Evolutionary conservation across 2,113 vertebrate genomes (phyloP).

Genomic region (Galeopterus variegatus): DNA sequence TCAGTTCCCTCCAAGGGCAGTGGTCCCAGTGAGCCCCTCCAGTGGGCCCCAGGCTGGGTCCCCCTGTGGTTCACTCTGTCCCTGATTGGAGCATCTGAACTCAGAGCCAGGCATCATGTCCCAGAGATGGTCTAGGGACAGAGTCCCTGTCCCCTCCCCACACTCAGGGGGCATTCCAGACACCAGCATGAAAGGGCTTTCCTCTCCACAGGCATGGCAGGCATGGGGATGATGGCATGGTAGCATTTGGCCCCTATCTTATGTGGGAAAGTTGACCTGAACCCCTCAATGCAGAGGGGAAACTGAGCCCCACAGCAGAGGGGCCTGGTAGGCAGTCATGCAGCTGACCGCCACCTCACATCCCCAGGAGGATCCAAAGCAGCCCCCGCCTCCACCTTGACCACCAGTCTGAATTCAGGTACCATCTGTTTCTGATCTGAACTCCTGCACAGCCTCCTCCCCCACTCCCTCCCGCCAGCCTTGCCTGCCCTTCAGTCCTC

Average conservation of each 20-base stretch:
- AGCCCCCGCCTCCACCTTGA: neutral
- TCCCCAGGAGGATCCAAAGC: neutral
- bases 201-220: neutral
- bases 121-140: neutral
- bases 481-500: neutral
- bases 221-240: neutral
- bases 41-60: neutral
- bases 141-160: neutral
- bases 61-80: neutral
- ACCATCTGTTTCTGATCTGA: neutral
- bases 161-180: neutral
- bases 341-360: neutral
- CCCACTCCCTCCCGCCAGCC: neutral
- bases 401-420: neutral
- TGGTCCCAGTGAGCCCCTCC: neutral
- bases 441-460: neutral
- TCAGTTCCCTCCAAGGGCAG: neutral
- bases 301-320: neutral
- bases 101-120: neutral
- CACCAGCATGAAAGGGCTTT: neutral
- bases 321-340: neutral
- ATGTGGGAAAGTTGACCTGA: neutral
- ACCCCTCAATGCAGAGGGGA: neutral
- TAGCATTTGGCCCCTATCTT: neutral
- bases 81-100: neutral